Evolutionary conservation across 2,888 invertebrate genomes (phyloP).

Genomic region (Apamea crenata): DNA sequence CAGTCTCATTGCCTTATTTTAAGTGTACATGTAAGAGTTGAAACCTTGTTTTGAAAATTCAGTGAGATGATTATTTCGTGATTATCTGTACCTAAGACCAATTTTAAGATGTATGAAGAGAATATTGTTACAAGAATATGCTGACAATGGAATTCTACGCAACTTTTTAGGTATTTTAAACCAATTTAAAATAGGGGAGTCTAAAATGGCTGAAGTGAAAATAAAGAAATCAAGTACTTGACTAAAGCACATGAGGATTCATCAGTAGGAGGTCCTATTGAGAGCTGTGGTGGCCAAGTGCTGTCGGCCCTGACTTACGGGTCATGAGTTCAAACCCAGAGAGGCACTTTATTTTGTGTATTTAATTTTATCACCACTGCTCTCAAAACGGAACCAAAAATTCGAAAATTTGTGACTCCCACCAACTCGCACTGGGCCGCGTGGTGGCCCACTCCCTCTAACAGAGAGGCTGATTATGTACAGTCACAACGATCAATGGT

Average conservation of each 20-base stretch:
- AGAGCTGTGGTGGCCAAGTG: neutral
- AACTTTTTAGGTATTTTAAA: neutral
- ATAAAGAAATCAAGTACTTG: neutral
- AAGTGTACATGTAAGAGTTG: neutral
- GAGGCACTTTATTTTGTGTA: neutral
- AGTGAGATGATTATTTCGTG: neutral
- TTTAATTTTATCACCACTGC: neutral
- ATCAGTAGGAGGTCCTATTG: neutral
- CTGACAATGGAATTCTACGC: neutral
- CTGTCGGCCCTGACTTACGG: neutral
- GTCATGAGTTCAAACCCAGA: neutral
- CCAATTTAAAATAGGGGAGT: neutral
- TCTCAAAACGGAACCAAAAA: neutral
- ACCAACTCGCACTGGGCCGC: neutral
- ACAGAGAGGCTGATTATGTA: neutral
- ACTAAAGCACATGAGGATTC: neutral
- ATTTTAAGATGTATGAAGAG: neutral
- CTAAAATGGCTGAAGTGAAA: neutral
- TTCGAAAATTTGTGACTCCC: neutral
- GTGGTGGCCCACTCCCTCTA: neutral
- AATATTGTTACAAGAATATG: neutral
- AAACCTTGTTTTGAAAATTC: neutral
- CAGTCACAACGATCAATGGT: too few relatives aligned
- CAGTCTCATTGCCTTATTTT: constrained; percentile 12
- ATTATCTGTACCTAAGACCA: neutral